phyloP scores from a whole-genome alignment of 1,140 invertebrate genomes.

The Hirudo medicinalis region DNA sequence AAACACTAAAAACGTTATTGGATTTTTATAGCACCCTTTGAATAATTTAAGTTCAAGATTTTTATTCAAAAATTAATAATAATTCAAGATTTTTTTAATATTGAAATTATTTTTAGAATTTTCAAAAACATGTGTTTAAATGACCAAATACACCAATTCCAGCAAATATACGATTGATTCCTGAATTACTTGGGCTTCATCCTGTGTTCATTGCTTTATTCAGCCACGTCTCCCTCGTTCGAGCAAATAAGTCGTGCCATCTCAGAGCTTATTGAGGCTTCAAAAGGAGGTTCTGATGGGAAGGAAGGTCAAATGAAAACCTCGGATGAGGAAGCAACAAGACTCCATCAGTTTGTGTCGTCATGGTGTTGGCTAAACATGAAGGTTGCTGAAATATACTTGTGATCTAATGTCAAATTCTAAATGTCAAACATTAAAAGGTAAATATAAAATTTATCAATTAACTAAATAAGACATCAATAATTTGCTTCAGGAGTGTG shows the following conservation, averaged over 20 bases:
- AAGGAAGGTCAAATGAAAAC: constrained; percentile 18
- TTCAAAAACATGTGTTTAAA: too few relatives aligned
- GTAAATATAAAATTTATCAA: background rate
- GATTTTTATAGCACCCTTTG: too few relatives aligned
- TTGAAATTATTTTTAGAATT: too few relatives aligned
- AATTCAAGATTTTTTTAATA: too few relatives aligned
- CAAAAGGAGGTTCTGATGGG: constrained; percentile 27
- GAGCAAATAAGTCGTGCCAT: constrained; percentile 49
- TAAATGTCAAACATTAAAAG: background rate
- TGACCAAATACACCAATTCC: too few relatives aligned
- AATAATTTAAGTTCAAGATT: too few relatives aligned
- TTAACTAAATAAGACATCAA: background rate
- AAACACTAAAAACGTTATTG: too few relatives aligned
- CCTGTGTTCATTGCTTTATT: background rate
- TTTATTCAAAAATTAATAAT: too few relatives aligned
- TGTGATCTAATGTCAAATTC: background rate
- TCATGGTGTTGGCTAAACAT: constrained; percentile 64
- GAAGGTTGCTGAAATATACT: constrained; percentile 46
- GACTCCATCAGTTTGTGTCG: constrained; percentile 54
- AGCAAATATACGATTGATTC: background rate
- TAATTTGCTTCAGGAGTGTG: constrained; percentile 21
- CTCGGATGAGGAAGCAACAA: constrained; percentile 42
- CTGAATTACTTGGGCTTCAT: background rate
- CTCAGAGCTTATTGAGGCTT: constrained; percentile 32
- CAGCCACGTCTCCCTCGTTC: constrained; percentile 49